Evolutionary conservation across 2,113 vertebrate species (phyloP).

Genomic region (Malurus cyaneus): DNA sequence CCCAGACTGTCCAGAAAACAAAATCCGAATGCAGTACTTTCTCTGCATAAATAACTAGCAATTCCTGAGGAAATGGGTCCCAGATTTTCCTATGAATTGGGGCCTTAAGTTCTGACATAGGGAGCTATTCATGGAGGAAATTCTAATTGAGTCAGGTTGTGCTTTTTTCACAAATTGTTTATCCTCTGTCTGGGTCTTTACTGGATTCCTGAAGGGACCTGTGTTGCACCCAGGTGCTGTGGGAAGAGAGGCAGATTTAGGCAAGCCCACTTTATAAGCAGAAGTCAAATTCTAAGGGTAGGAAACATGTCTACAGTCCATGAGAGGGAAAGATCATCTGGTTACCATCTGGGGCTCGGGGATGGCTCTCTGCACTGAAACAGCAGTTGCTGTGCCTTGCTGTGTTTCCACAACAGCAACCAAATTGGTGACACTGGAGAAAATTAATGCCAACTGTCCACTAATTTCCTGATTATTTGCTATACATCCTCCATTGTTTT

Average conservation of each 20-base stretch:
- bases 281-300: conserved; percentile 1
- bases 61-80: conserved; percentile 62
- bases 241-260: conserved; percentile 2
- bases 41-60: conserved; percentile 11
- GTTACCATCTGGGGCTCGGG: conserved; percentile 46
- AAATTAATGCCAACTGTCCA: conserved; percentile 42
- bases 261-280: not conserved
- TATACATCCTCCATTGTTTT: not conserved
- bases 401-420: conserved; percentile 39
- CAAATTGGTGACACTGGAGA: conserved; percentile 30
- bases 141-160: conserved; percentile 42
- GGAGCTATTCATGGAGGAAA: conserved; percentile 56
- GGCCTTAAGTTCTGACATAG: conserved; percentile 63
- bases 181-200: conserved; percentile 43
- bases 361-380: conserved; percentile 8
- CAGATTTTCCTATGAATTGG: conserved; percentile 60
- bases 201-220: conserved; percentile 38
- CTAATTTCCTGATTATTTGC: conserved; percentile 37
- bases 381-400: conserved; percentile 22
- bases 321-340: conserved; percentile 36
- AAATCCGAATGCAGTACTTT: conserved; percentile 39
- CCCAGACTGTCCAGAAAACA: conserved; percentile 13
- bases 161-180: conserved; percentile 60
- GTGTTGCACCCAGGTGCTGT: conserved; percentile 37
- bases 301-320: not conserved